A percentile compares a stretch with the other conserved stretches of the same genome.
Evolutionary conservation across 92 coral and sea anemone genomes (phyloP).

Genomic region (Umimayanthus chanpuru): DNA sequence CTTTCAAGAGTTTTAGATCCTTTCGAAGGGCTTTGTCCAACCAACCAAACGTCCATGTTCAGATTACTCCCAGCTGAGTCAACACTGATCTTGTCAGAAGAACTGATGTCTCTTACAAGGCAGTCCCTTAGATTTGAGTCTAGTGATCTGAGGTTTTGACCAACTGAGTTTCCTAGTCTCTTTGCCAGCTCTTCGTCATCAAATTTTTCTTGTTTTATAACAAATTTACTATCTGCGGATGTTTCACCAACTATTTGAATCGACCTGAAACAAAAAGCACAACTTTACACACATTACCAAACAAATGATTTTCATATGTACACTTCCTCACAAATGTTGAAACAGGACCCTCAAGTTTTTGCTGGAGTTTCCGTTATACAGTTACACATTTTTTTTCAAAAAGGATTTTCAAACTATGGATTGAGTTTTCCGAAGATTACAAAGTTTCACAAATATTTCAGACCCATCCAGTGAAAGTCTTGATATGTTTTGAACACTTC

Average conservation of each 20-base stretch:
- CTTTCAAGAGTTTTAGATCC: slow-evolving; percentile 15
- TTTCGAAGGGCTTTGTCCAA: background rate
- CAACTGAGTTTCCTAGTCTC: background rate
- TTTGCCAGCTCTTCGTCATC: slow-evolving; percentile 10
- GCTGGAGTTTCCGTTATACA: too few relatives aligned
- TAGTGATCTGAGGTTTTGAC: background rate
- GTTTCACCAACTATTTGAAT: background rate
- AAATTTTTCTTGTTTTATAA: background rate
- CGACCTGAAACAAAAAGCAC: background rate
- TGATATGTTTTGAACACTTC: too few relatives aligned
- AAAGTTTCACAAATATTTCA: too few relatives aligned
- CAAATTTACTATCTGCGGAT: background rate
- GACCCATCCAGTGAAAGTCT: too few relatives aligned
- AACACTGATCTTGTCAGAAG: background rate
- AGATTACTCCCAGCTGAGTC: background rate
- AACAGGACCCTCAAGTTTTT: too few relatives aligned
- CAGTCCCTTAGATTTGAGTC: slow-evolving; percentile 13
- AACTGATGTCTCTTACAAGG: slow-evolving; percentile 13
- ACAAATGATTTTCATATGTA: background rate
- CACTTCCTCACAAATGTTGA: too few relatives aligned
- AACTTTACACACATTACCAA: background rate
- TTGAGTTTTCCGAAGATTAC: too few relatives aligned
- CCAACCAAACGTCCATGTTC: background rate
- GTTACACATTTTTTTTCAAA: too few relatives aligned
- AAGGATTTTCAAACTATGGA: too few relatives aligned